Base-by-base conservation (phyloP, 2,888 invertebrate species). In the Thyatira batis region DNA sequence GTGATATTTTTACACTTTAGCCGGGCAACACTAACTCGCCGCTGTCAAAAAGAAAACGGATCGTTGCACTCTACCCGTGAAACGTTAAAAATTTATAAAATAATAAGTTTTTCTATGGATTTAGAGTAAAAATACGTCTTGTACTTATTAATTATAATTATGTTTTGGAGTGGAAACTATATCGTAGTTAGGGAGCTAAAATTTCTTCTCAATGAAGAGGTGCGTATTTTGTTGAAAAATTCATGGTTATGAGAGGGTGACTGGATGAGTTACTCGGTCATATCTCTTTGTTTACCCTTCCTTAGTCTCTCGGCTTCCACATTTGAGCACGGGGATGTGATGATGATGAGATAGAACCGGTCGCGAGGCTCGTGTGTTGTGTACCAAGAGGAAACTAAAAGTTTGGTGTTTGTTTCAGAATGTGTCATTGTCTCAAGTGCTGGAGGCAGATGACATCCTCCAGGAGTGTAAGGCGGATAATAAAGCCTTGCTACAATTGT, bases 391-490 rank as follows among this genome's bases (percentile, higher is more conserved):
- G 52, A 57, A 58, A 58, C 56, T 50, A 51, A 50, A 60, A 58
- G 63, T 63, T 61, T 55, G 67, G 54, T 67, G 63, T 73, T 80
- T 76, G 74, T 94, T 94, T 56, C 89, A 98, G 98, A 96, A 97
- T 95, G 96, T 97, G 67, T 97, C 96, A 54, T 92, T 99, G 62
- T 94, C 95, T 78, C 97, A 98, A 87, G 94, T 99, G 65, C 93
- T 99, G 94, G 97, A 98, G 83, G 97, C 98, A 83, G 98, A 98
- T 82, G 98, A 98, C 89, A 96, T 99, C 79, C 94, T 99, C 69
- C 98, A 98, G 87, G 98, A 99, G 93, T 98, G 98, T 88, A 97
- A 97, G 92, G 95, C 95, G 65, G 97, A 97, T 84, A 98, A 98
- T 89, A 96, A 96, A 84, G 95, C 95, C 76, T 93, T 99, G 60